phyloP scores from a whole-genome alignment of 2,113 vertebrate species.

The Salvelinus fontinalis region DNA sequence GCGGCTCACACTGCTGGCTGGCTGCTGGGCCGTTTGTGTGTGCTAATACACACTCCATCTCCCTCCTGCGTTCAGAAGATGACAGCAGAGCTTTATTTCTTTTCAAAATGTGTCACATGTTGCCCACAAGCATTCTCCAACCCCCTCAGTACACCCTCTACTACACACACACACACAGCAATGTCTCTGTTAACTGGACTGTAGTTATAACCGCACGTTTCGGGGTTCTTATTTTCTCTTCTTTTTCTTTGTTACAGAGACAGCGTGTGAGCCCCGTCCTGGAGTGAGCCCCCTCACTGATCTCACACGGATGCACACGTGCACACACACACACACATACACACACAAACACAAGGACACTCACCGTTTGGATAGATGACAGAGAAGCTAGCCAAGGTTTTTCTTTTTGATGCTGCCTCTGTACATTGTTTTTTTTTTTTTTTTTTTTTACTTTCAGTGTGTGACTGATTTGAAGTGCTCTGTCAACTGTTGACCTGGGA shows the following conservation, averaged over 20 bases:
- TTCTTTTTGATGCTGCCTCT: background rate
- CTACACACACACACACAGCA: no score
- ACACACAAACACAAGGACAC: background rate
- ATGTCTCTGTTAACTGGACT: no score
- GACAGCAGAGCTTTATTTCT: no score
- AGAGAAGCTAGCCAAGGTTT: background rate
- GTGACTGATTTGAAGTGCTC: background rate
- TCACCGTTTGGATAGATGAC: background rate
- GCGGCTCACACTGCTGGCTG: slow-evolving; percentile 39
- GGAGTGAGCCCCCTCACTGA: no score
- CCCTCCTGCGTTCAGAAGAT: no score
- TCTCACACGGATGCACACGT: background rate
- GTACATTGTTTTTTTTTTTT: background rate
- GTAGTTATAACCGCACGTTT: no score
- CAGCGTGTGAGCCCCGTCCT: no score
- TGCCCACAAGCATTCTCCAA: no score
- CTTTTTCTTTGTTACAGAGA: no score
- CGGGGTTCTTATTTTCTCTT: no score
- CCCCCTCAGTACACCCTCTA: no score
- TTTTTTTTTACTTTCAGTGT: background rate
- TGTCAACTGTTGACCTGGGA: background rate
- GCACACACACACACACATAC: background rate
- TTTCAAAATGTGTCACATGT: no score
- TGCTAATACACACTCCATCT: background rate
- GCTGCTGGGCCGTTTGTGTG: slow-evolving; percentile 10